Conservation (phyloP, 2,797 vertebrate genomes). For the Moxostoma hubbsi region DNA sequence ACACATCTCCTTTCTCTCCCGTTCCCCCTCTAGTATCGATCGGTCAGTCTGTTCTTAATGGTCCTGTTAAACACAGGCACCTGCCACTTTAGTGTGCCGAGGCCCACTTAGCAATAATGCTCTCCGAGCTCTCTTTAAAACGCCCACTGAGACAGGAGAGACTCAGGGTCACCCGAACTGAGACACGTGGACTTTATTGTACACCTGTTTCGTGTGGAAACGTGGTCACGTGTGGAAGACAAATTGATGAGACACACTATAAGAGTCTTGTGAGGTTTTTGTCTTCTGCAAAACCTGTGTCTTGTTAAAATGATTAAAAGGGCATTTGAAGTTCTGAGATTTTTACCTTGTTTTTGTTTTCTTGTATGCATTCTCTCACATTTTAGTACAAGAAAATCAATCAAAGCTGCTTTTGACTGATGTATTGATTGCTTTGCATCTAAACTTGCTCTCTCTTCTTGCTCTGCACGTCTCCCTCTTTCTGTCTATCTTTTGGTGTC, state of each 20-base stretch:
- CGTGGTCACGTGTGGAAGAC: conserved; percentile 34
- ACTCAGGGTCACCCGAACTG: conserved; percentile 43
- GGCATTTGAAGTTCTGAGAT: conserved; percentile 11
- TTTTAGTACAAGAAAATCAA: conserved; percentile 17
- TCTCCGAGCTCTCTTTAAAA: conserved; percentile 64
- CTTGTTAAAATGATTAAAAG: background rate
- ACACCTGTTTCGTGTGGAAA: conserved; percentile 9
- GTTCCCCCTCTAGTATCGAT: conserved; percentile 85
- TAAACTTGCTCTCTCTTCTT: conserved; percentile 4
- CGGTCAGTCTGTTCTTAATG: conserved; percentile 78
- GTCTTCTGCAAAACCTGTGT: background rate
- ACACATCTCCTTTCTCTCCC: conserved; percentile 73
- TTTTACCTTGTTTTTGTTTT: background rate
- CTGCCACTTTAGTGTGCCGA: conserved; percentile 85
- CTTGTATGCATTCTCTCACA: background rate
- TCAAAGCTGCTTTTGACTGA: conserved; percentile 33
- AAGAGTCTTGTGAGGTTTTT: background rate
- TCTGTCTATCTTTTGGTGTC: conserved; percentile 7
- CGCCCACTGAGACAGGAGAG: conserved; percentile 54
- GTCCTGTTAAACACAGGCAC: conserved; percentile 86
- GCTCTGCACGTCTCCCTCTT: conserved; percentile 1
- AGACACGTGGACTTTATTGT: conserved; percentile 12
- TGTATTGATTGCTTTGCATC: conserved; percentile 28
- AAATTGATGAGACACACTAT: background rate
- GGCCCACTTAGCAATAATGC: conserved; percentile 87